A percentile compares a stretch with the other conserved stretches of the same genome.
Evolutionary conservation across 2,797 vertebrate species (phyloP).

Genomic region (Cossypha polioptera): DNA sequence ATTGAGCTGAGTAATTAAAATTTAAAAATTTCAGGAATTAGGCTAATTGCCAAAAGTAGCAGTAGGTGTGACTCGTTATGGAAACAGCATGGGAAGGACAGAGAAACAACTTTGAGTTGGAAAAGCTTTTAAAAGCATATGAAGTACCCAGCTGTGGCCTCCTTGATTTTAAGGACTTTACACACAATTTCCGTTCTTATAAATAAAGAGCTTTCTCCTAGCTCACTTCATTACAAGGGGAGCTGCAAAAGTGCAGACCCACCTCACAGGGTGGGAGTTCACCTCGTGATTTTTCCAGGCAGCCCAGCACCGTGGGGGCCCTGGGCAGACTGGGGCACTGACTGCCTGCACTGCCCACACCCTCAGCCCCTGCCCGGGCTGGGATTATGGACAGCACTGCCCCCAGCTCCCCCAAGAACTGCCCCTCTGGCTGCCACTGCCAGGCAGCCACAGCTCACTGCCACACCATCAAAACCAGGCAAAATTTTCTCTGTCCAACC

Average conservation of each 20-base stretch:
- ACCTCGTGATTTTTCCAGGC: not conserved
- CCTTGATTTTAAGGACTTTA: constrained; percentile 53
- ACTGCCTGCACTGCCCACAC: rapidly evolving
- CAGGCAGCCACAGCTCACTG: not conserved
- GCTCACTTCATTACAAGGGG: not conserved
- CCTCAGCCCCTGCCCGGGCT: rapidly evolving
- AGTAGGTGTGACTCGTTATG: not conserved
- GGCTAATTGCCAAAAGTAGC: not conserved
- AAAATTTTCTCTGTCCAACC: not conserved
- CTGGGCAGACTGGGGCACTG: not conserved
- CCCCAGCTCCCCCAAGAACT: not conserved
- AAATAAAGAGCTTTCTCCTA: constrained; percentile 31
- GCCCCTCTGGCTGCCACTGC: not conserved
- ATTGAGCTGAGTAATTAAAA: not conserved
- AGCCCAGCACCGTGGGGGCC: rapidly evolving
- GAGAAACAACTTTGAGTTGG: not conserved
- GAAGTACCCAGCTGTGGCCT: constrained; percentile 34
- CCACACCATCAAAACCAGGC: not conserved
- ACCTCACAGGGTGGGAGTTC: not conserved
- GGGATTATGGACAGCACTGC: not conserved
- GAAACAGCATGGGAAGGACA: constrained; percentile 18
- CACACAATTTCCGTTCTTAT: constrained; percentile 29
- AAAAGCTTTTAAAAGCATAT: constrained; percentile 28
- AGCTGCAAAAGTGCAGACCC: not conserved
- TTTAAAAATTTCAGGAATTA: not conserved